These are phyloP conservation scores for Opisthograptis luteolata DNA, from an alignment of 2,888 invertebrate species.

Conservation along the genomic window DNA sequence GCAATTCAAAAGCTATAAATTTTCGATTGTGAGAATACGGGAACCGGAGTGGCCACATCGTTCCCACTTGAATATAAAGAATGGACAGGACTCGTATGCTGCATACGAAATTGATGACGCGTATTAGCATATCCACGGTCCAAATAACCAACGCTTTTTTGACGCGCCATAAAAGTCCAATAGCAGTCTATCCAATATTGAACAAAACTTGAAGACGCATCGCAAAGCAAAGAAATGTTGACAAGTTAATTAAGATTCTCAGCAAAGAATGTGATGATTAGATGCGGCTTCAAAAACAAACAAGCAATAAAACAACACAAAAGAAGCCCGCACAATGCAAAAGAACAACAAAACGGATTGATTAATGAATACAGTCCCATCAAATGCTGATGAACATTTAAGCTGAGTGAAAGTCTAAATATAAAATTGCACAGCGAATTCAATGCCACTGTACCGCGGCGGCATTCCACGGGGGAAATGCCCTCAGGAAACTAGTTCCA, in stretches of 20 bases:
- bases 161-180: neutral
- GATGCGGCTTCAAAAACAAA: constrained; percentile 17
- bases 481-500: constrained; percentile 76
- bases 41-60: constrained; percentile 30
- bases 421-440: constrained; percentile 46
- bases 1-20: constrained; percentile 50
- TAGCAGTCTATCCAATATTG: too few species aligned
- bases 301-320: constrained; percentile 5
- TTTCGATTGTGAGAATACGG: constrained; percentile 46
- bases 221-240: neutral
- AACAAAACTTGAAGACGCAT: neutral
- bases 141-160: neutral
- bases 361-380: constrained; percentile 32
- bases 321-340: constrained; percentile 21
- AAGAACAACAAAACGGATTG: constrained; percentile 27
- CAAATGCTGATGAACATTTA: constrained; percentile 31
- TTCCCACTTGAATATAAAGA: constrained; percentile 43
- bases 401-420: constrained; percentile 49
- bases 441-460: constrained; percentile 57
- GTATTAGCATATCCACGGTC: constrained; percentile 14
- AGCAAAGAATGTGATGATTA: constrained; percentile 13
- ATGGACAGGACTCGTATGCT: constrained; percentile 36
- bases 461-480: constrained; percentile 54
- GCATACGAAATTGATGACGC: constrained; percentile 28
- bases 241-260: constrained; percentile 14